Evolutionary conservation across 1,140 invertebrate species (phyloP).

Genomic region (Cyphomyrmex costatus): DNA sequence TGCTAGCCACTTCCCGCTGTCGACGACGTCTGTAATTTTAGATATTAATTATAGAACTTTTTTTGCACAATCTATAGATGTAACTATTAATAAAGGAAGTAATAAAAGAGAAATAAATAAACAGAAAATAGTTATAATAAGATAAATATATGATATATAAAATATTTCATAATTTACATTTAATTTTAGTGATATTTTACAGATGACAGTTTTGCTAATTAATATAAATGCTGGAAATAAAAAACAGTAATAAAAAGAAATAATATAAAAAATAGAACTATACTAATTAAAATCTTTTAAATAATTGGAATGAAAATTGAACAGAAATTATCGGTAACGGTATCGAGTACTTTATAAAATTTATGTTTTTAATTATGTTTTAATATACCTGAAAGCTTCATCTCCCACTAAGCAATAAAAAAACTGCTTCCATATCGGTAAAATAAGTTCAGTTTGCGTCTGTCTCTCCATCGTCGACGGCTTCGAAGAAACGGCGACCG

Average conservation of each 20-base stretch:
- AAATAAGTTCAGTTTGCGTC: constrained; percentile 92
- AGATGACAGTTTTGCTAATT: background rate
- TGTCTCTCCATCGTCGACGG: constrained; percentile 91
- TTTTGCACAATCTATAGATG: background rate
- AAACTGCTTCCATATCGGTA: constrained; percentile 92
- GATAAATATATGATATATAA: background rate
- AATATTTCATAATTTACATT: background rate
- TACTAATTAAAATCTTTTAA: constrained; percentile 5
- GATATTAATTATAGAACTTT: constrained; percentile 11
- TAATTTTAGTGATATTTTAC: background rate
- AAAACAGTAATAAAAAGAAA: background rate
- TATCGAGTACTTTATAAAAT: background rate
- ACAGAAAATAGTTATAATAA: too few relatives aligned
- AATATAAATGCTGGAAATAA: background rate
- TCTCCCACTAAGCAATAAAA: constrained; percentile 93
- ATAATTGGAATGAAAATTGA: background rate
- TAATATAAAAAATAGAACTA: background rate
- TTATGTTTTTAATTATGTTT: background rate
- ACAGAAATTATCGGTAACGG: background rate
- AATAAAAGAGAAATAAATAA: background rate
- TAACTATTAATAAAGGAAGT: background rate
- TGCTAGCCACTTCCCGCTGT: constrained; percentile 90
- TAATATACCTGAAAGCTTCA: constrained; percentile 90
- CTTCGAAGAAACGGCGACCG: constrained; percentile 75
- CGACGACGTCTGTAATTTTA: constrained; percentile 87